These are phyloP conservation scores for Drosophila baimaii DNA, from an alignment of 1,140 invertebrate species.

Conservation along the genomic window DNA sequence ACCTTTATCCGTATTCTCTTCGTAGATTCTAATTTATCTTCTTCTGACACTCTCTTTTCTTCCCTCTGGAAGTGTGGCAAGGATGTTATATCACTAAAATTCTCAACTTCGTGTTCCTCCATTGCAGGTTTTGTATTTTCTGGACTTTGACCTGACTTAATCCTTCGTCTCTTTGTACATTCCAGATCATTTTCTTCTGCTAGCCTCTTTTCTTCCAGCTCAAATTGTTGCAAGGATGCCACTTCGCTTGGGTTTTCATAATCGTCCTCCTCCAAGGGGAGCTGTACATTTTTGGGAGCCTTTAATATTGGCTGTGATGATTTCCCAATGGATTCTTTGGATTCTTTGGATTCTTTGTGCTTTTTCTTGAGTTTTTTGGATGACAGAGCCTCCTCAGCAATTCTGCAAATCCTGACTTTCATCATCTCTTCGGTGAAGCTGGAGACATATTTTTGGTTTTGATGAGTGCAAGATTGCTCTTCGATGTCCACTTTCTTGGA, in stretches of 20 bases:
- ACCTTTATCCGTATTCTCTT: background rate
- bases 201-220: background rate
- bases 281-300: background rate
- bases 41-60: background rate
- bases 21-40: background rate
- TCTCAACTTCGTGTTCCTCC: background rate
- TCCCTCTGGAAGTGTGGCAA: conserved; percentile 11
- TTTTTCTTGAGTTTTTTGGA: background rate
- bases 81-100: background rate
- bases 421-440: background rate
- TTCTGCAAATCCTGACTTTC: background rate
- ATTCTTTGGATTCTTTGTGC: background rate
- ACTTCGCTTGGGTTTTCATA: background rate
- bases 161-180: background rate
- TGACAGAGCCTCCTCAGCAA: background rate
- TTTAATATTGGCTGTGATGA: background rate
- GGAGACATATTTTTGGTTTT: background rate
- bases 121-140: background rate
- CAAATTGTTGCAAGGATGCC: conserved; percentile 4
- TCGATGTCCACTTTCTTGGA: background rate
- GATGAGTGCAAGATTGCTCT: background rate
- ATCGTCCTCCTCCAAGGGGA: background rate
- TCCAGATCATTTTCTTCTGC: background rate
- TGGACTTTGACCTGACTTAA: background rate
- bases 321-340: background rate